Base-by-base conservation (phyloP, 2,797 vertebrate genomes). In the Lagodon rhomboides region DNA sequence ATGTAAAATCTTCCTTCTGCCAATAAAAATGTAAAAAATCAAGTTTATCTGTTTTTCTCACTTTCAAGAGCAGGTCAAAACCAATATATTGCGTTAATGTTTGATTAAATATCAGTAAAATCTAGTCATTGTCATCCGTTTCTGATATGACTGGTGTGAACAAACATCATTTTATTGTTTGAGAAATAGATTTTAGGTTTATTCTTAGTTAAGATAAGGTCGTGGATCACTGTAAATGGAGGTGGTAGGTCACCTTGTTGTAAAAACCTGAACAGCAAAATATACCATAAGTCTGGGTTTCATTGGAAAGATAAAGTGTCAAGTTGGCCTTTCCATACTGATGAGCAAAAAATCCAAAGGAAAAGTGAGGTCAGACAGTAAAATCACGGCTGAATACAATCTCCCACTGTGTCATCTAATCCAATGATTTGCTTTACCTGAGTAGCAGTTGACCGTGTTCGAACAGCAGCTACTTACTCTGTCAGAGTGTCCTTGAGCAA, bases 401-500 rank as follows among this genome's bases (percentile, higher is more conserved):
- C 38, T 67, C 20, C 12, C 3, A 5, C 15, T 34, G 30, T 58
- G 38, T 34, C 12, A 20, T 12, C 3, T 30, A 46, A 65, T 62
- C n/a, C 49, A 60, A 2, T 25, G 30, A 58, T 75, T 58, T 75
- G 10, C 27, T 53, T 55, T 25, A 7, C 12, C 11, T 38, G 16
- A 5, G 15, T 18, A 17, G 2, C 62, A 59, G 27, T 15, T 53
- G 55, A 70, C n/a, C 11, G 1, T 25, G 16, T 56, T 64, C n/a
- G 27, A 1, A 51, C 55, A 71, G 60, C 1, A 0, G 43, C 23
- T 27, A 17, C 46, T 49, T 34, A 47, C 2, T 22, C 23, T 67
- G 41, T 73, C 30, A 77, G n/a, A 22, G 54, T 73, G 78, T 68
- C 85, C 78, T 85, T 84, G 38, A 73, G 43, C 30, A 55, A 59